Base-by-base conservation (phyloP, 53 echinoderm and acorn worm genomes). In the Holothuria leucospilota region DNA sequence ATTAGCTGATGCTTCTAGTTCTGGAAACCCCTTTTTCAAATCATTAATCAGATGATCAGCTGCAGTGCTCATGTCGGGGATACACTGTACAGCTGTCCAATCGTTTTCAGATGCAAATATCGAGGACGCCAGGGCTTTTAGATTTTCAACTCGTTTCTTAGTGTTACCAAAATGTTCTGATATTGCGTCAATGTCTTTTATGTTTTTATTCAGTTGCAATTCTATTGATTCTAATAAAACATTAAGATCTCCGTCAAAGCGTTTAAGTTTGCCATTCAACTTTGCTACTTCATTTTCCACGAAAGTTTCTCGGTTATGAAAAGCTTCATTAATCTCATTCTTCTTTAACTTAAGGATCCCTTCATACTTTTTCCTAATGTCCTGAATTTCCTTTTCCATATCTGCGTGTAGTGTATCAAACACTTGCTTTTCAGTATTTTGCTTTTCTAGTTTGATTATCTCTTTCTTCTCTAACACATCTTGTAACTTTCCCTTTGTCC, bases 31-130 rank as follows among this genome's bases (percentile, higher is more conserved):
- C 12, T 69, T 27, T 29, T 69, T 69, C 69, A 69, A 38, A 38
- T 69, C 69, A 18, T 27, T 40, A 38, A 69, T 34, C 69, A 69
- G 69, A 38, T 34, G 69, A 38, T 69, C 20, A 10, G 34, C 30
- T 11, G 69, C 69, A 38, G 69, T 20, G 14, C 69, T 69, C 8
- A 69, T 69, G 39, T 29, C 69, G 39, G 69, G 69, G n/a, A n/a
- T n/a, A n/a, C n/a, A n/a, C n/a, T n/a, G n/a, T n/a, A n/a, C n/a
- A n/a, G n/a, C n/a, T n/a, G 12, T 29, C 69, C 69, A 69, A 15
- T 0, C 10, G 30, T 69, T 16, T 28, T 69, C 20, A 29, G 69
- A 18, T 21, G 25, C 68, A 21, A 68, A 23, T 14, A 68, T 23
- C 14, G 68, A 25, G 25, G 24, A 68, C 13, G 68, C 24, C 14